Conservation (phyloP, 2,113 vertebrate species). For the Hippopotamus amphibius region DNA sequence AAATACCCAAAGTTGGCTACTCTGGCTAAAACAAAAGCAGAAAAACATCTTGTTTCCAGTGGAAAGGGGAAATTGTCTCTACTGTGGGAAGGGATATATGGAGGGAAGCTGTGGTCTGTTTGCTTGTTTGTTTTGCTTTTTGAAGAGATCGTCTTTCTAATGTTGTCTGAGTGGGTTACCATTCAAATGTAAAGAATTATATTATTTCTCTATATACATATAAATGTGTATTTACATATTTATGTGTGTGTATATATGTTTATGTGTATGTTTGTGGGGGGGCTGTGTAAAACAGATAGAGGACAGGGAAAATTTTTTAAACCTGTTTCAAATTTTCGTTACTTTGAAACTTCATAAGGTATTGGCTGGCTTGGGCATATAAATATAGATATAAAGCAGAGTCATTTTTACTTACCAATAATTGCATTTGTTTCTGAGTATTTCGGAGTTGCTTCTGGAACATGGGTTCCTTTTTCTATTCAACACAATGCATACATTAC, state of each 20-base stretch:
- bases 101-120: not conserved
- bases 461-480: slow-evolving; percentile 77
- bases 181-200: not conserved
- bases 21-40: not conserved
- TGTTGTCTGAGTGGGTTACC: not conserved
- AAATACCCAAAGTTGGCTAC: not conserved
- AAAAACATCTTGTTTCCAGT: not conserved
- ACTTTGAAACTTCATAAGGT: not conserved
- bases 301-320: not conserved
- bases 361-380: not conserved
- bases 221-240: not conserved
- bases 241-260: not conserved
- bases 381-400: not conserved
- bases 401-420: slow-evolving; percentile 70
- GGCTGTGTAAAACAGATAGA: not conserved
- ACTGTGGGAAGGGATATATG: no score
- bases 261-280: not conserved
- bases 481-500: slow-evolving; percentile 55
- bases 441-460: slow-evolving; percentile 80
- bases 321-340: not conserved
- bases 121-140: not conserved
- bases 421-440: slow-evolving; percentile 75
- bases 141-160: not conserved
- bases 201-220: not conserved
- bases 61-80: not conserved